These are phyloP conservation scores for Hemibagrus guttatus DNA, from an alignment of 2,797 vertebrate genomes.

Conservation along the genomic window DNA sequence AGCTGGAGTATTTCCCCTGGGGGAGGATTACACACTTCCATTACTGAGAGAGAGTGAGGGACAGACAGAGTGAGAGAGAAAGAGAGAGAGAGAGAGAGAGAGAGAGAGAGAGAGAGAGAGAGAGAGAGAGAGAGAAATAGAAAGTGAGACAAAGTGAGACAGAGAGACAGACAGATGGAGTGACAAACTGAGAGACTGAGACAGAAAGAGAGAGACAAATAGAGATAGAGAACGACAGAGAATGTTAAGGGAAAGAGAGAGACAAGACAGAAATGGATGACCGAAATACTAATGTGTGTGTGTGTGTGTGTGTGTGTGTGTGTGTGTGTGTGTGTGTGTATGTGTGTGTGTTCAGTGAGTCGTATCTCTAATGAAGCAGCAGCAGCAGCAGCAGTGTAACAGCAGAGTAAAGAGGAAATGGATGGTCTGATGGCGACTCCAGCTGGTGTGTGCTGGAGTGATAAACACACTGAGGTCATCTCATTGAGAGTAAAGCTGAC, in stretches of 20 bases:
- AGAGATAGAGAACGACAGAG: background rate
- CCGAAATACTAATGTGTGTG: too few species aligned
- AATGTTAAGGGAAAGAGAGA: background rate
- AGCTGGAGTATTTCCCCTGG: constrained; percentile 61
- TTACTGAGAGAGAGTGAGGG: constrained; percentile 36
- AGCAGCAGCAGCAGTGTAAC: background rate
- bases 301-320: background rate
- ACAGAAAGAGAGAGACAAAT: background rate
- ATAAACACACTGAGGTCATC: background rate
- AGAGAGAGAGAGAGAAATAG: background rate
- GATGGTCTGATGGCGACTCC: background rate
- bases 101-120: background rate
- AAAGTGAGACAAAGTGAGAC: background rate
- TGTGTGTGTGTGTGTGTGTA: too few species aligned
- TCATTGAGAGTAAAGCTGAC: background rate
- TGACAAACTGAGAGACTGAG: background rate
- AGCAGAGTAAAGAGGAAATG: constrained; percentile 2
- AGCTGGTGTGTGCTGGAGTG: background rate
- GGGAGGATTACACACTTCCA: constrained; percentile 61
- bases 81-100: background rate
- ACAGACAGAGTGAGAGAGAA: background rate
- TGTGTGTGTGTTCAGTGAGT: constrained; percentile 3
- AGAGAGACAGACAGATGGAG: background rate
- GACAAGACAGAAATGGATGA: background rate
- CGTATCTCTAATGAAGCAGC: background rate